Evolutionary conservation across 2,888 invertebrate genomes (phyloP).

Genomic region (Eueremaeus valkanovi): DNA sequence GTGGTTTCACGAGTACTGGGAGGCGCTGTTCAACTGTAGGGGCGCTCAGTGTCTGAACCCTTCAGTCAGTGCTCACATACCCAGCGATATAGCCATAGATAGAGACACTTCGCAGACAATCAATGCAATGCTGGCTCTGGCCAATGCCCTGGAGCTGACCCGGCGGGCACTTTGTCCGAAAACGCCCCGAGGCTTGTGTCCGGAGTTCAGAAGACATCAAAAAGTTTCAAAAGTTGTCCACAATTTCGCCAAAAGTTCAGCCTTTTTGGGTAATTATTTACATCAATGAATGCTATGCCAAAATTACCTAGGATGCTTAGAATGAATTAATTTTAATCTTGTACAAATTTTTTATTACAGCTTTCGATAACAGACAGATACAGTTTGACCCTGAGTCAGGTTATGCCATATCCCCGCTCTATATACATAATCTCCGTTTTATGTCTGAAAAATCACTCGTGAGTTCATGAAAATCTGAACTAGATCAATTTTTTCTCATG

Average conservation of each 20-base stretch:
- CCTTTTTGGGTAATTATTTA: constrained; percentile 3
- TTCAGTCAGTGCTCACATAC: constrained; percentile 33
- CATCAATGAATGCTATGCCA: neutral
- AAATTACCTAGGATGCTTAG: neutral
- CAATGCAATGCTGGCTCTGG: constrained; percentile 53
- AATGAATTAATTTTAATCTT: neutral
- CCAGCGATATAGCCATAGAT: constrained; percentile 47
- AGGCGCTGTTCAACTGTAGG: constrained; percentile 52
- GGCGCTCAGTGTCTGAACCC: constrained; percentile 47
- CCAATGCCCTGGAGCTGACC: constrained; percentile 51
- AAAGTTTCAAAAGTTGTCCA: constrained; percentile 23
- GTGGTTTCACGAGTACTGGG: constrained; percentile 55
- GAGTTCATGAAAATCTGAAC: too few species aligned
- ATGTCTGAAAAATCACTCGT: neutral
- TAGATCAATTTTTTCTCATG: neutral
- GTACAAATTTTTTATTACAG: neutral
- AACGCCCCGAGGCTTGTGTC: constrained; percentile 44
- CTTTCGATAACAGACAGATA: constrained; percentile 3
- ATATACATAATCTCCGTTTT: neutral
- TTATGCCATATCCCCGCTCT: neutral
- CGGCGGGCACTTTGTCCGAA: constrained; percentile 49
- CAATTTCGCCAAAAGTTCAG: constrained; percentile 17
- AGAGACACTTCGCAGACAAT: constrained; percentile 51
- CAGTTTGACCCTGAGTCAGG: constrained; percentile 1
- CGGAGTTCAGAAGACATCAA: constrained; percentile 39